phyloP scores from a whole-genome alignment of 92 coral and sea anemone genomes.

The Porites cylindrica region DNA sequence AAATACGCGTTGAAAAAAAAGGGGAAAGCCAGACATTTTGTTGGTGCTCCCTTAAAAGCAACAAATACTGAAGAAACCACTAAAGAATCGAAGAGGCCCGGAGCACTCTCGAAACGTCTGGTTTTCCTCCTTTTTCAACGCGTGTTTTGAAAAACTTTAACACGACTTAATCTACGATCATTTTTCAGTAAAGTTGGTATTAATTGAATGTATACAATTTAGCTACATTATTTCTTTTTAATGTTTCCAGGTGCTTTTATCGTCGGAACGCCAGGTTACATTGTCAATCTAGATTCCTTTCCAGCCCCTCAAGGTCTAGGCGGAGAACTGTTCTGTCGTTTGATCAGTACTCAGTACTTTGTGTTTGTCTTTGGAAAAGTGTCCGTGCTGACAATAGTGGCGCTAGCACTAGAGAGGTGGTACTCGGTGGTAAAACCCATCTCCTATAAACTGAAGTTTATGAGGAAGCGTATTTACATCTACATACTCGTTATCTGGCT shows the following conservation, averaged over 20 bases:
- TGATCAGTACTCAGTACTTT: slow-evolving; percentile 80
- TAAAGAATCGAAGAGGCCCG: no score
- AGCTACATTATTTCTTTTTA: background rate
- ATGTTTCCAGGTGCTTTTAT: slow-evolving; percentile 39
- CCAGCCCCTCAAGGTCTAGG: slow-evolving; percentile 57
- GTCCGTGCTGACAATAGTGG: slow-evolving; percentile 71
- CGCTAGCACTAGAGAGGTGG: slow-evolving; percentile 89
- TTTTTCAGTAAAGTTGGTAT: no score
- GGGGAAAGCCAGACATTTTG: no score
- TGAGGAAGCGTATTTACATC: slow-evolving; percentile 42
- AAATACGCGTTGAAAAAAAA: no score
- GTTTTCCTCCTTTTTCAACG: no score
- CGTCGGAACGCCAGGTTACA: slow-evolving; percentile 64
- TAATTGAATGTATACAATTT: no score
- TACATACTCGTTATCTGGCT: slow-evolving; percentile 55
- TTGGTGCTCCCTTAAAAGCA: no score
- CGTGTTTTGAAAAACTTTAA: no score
- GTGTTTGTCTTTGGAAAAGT: slow-evolving; percentile 75
- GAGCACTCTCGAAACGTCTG: no score
- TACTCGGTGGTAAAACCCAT: slow-evolving; percentile 73
- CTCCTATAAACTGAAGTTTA: slow-evolving; percentile 43
- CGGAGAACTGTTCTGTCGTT: slow-evolving; percentile 75
- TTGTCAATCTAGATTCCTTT: slow-evolving; percentile 42
- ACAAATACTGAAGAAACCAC: no score
- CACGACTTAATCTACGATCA: no score